These are phyloP conservation scores for Heterotis niloticus DNA, from an alignment of 2,113 vertebrate species.

Conservation along the genomic window DNA sequence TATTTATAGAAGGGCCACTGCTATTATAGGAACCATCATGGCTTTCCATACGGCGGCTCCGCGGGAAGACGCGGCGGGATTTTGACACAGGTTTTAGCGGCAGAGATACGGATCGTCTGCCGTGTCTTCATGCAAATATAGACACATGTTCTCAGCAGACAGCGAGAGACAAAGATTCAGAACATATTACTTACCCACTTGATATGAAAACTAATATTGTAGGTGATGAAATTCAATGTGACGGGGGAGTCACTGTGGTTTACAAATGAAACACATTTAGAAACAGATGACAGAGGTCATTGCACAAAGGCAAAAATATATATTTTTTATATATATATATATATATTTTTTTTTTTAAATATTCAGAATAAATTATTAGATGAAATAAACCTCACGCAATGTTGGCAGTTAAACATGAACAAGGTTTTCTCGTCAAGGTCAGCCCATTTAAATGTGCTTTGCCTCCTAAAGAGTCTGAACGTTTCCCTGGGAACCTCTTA, in stretches of 20 bases:
- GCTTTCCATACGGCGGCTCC: background rate
- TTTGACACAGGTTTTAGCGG: no score
- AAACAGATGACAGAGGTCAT: background rate
- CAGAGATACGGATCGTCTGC: background rate
- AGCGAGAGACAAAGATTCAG: background rate
- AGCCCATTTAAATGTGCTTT: no score
- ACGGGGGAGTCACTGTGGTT: background rate
- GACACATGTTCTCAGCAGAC: background rate
- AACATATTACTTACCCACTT: background rate
- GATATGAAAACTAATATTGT: no score
- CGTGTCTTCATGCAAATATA: background rate
- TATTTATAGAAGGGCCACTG: background rate
- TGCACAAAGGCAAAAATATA: background rate
- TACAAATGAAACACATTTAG: background rate
- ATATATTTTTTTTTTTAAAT: no score
- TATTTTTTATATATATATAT: no score
- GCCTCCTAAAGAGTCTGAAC: no score
- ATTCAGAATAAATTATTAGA: no score
- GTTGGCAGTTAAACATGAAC: no score
- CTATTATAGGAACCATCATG: no score
- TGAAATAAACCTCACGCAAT: no score
- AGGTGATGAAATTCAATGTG: background rate
- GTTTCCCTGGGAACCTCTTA: no score
- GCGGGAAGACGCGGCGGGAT: background rate
- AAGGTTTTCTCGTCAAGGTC: no score